Conservation (phyloP, 2,113 vertebrate genomes). For the Stictonetta naevosa region DNA sequence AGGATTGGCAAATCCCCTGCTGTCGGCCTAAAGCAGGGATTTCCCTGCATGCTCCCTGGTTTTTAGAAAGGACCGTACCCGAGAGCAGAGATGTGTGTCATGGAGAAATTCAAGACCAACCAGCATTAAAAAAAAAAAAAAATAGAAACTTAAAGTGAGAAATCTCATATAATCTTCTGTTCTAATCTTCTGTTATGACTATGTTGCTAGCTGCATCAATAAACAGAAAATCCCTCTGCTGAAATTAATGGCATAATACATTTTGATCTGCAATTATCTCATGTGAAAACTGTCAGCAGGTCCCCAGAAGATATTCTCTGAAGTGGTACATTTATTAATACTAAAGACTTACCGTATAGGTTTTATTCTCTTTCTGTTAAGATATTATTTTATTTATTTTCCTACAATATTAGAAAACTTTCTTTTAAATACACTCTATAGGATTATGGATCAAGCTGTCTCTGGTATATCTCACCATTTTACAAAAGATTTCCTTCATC, state of each 20-base stretch:
- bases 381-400: neutral
- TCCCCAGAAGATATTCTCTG: neutral
- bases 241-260: neutral
- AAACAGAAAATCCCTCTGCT: constrained; percentile 35
- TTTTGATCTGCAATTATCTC: constrained; percentile 37
- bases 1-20: neutral
- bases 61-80: neutral
- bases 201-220: neutral
- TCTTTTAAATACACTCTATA: neutral
- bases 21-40: neutral
- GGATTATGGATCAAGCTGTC: neutral
- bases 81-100: neutral
- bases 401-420: neutral
- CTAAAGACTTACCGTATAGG: neutral
- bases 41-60: neutral
- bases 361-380: neutral
- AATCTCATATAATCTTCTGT: neutral
- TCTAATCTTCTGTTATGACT: neutral
- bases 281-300: neutral
- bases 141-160: neutral
- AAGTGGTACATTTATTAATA: neutral
- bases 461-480: neutral
- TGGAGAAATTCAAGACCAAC: neutral
- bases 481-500: neutral
- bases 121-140: neutral